Percentiles rank a stretch among this genome's conserved stretches.
Conservation (phyloP, 2,113 vertebrate genomes). For the Aythya baeri region DNA sequence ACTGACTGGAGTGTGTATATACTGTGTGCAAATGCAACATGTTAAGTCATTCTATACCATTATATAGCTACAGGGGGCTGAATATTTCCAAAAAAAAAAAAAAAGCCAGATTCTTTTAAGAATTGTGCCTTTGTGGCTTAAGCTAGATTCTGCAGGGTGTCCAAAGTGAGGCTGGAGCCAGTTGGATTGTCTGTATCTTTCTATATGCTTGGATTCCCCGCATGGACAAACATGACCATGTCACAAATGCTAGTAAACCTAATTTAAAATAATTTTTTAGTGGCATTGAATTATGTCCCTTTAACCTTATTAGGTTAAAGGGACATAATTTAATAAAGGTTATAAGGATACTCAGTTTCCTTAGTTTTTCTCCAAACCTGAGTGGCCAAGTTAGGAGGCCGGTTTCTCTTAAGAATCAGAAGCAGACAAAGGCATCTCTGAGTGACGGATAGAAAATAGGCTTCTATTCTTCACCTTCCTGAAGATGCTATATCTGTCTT, state of each 20-base stretch:
- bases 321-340: too few relatives aligned
- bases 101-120: not conserved
- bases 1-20: not conserved
- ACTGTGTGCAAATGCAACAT: not conserved
- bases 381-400: not conserved
- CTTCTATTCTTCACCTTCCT: not conserved
- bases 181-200: not conserved
- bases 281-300: not conserved
- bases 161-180: not conserved
- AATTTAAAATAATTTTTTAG: not conserved
- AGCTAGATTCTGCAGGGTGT: not conserved
- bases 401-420: not conserved
- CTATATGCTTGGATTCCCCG: not conserved
- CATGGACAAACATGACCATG: not conserved
- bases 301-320: not conserved
- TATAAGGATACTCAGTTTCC: not conserved
- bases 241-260: not conserved
- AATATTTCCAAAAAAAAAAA: not conserved
- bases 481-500: not conserved
- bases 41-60: not conserved
- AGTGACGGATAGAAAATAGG: not conserved
- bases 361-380: not conserved
- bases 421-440: not conserved
- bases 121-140: not conserved
- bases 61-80: not conserved